phyloP scores from a whole-genome alignment of 2,797 vertebrate genomes.

The Epinephelus coioides region DNA sequence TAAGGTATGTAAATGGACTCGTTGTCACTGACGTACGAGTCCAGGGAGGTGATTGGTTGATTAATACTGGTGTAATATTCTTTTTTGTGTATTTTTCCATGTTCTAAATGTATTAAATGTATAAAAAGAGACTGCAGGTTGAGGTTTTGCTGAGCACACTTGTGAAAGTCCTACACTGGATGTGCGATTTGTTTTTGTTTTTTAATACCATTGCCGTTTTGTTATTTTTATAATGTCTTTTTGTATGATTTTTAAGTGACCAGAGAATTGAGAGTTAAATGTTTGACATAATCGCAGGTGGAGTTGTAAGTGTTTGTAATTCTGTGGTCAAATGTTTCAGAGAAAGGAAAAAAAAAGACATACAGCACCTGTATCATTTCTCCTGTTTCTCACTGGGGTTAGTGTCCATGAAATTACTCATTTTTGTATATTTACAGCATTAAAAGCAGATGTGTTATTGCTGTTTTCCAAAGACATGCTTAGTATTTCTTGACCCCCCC shows the following conservation, averaged over 20 bases:
- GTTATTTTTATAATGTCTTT: slow-evolving; percentile 75
- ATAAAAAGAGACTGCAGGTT: slow-evolving; percentile 82
- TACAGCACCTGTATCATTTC: slow-evolving; percentile 53
- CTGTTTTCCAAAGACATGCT: slow-evolving; percentile 75
- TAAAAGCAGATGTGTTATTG: slow-evolving; percentile 46
- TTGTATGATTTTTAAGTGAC: slow-evolving; percentile 78
- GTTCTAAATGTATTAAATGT: slow-evolving; percentile 88
- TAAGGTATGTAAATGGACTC: slow-evolving; percentile 75
- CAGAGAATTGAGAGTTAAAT: slow-evolving; percentile 68
- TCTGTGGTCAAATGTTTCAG: slow-evolving; percentile 78
- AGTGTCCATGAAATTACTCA: slow-evolving; percentile 28
- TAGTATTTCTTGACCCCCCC: slow-evolving; percentile 52
- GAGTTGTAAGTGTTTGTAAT: slow-evolving; percentile 73
- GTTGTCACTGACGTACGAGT: slow-evolving; percentile 62
- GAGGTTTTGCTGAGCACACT: slow-evolving; percentile 83
- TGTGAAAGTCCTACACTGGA: slow-evolving; percentile 91
- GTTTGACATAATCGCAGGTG: slow-evolving; percentile 70
- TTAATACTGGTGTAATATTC: slow-evolving; percentile 82
- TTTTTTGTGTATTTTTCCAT: slow-evolving; percentile 77
- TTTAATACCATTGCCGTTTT: slow-evolving; percentile 70
- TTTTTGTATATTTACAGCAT: slow-evolving; percentile 59
- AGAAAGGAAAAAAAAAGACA: slow-evolving; percentile 44
- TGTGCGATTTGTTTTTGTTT: slow-evolving; percentile 71
- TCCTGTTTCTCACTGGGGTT: slow-evolving; percentile 43
- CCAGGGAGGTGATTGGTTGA: slow-evolving; percentile 74